Conservation (phyloP, 2,797 vertebrate genomes). For the Oryzias sinensis region DNA sequence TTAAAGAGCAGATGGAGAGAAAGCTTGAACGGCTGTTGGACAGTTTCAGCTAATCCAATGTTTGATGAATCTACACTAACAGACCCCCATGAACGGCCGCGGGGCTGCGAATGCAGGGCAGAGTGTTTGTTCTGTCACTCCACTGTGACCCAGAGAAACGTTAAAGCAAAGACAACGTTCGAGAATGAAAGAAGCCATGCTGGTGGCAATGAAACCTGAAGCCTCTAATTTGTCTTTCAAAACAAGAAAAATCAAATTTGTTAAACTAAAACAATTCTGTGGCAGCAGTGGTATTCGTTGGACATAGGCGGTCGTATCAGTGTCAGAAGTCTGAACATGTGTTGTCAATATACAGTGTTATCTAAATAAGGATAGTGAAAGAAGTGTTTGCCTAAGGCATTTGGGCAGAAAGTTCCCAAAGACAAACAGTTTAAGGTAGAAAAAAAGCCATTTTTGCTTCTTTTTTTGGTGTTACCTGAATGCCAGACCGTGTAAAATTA, state of each 20-base stretch:
- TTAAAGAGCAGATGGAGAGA: slow-evolving; percentile 61
- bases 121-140: slow-evolving; percentile 59
- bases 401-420: slow-evolving; percentile 50
- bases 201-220: not conserved
- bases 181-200: too few species aligned
- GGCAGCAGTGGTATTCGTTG: not conserved
- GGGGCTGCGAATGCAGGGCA: slow-evolving; percentile 47
- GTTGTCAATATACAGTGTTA: slow-evolving; percentile 37
- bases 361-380: slow-evolving; percentile 40
- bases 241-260: too few species aligned
- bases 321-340: slow-evolving; percentile 54
- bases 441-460: slow-evolving; percentile 36
- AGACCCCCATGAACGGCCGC: slow-evolving; percentile 38
- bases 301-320: slow-evolving; percentile 10
- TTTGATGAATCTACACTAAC: slow-evolving; percentile 64
- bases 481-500: too few species aligned
- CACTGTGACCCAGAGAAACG: slow-evolving; percentile 46
- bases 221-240: too few species aligned
- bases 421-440: slow-evolving; percentile 29
- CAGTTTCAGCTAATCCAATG: slow-evolving; percentile 61
- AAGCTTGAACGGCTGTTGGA: slow-evolving; percentile 56
- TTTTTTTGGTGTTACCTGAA: too few species aligned
- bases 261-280: not conserved
- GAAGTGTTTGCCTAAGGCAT: slow-evolving; percentile 45
- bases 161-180: slow-evolving; percentile 12